These are phyloP conservation scores for Machimus atricapillus DNA, from an alignment of 2,888 invertebrate genomes.

Conservation along the genomic window DNA sequence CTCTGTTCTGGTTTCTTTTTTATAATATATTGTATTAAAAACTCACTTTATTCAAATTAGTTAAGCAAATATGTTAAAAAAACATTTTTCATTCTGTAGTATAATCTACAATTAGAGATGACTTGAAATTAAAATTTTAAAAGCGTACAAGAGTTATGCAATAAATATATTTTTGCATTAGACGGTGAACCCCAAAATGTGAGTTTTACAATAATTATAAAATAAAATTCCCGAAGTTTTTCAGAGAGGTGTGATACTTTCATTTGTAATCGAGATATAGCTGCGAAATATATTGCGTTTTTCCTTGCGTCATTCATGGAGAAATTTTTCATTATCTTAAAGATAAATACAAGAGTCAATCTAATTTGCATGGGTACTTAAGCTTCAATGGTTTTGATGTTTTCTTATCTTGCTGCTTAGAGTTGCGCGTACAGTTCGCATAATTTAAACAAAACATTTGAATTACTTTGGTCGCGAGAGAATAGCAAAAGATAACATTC, in stretches of 20 bases:
- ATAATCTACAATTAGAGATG: background rate
- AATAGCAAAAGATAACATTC: background rate
- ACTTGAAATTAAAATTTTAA: background rate
- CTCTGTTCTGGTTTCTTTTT: background rate
- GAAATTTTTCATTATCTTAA: background rate
- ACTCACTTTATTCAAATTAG: background rate
- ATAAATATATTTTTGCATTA: background rate
- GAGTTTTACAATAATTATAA: background rate
- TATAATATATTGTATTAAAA: background rate
- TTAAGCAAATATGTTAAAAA: background rate
- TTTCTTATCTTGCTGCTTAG: background rate
- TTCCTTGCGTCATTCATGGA: too few species aligned
- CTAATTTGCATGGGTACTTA: background rate
- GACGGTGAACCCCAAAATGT: background rate
- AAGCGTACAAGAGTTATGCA: background rate
- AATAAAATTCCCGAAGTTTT: background rate
- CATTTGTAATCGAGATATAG: background rate
- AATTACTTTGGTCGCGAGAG: background rate
- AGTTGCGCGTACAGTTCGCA: background rate
- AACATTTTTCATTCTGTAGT: background rate
- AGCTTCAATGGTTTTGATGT: background rate
- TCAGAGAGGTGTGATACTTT: background rate
- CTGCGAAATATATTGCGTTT: background rate
- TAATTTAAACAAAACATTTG: background rate
- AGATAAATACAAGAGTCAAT: background rate